These are phyloP conservation scores for Stenotaenia linearis DNA, from an alignment of 2,888 invertebrate species.

Conservation along the genomic window DNA sequence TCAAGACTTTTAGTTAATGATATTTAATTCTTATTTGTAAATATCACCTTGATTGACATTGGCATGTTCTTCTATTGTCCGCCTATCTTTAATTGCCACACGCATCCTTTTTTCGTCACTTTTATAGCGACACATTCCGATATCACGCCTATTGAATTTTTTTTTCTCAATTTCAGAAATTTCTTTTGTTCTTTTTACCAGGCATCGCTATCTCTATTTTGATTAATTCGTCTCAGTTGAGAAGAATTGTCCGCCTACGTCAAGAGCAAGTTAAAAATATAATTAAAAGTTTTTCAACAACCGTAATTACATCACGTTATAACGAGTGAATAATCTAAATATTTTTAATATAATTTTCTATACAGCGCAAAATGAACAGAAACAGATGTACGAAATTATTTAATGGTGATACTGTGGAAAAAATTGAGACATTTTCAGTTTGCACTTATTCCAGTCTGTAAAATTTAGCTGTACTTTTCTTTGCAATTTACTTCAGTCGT, in stretches of 20 bases:
- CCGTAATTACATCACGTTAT: background rate
- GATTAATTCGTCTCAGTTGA: conserved; percentile 17
- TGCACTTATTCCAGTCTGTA: conserved; percentile 6
- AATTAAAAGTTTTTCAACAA: background rate
- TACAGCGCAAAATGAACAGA: background rate
- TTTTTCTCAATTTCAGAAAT: background rate
- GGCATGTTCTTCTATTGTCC: background rate
- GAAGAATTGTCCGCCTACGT: background rate
- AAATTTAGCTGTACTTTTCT: background rate
- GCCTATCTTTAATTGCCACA: background rate
- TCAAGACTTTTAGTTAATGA: too few species aligned
- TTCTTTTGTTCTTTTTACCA: conserved; percentile 7
- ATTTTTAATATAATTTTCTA: background rate
- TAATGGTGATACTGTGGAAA: background rate
- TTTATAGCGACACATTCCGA: conserved; percentile 4
- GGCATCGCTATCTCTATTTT: background rate
- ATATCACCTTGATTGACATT: background rate
- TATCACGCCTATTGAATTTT: conserved; percentile 1
- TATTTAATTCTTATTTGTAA: too few species aligned
- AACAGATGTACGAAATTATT: conserved; percentile 7
- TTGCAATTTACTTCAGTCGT: conserved; percentile 15
- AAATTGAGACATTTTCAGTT: conserved; percentile 2
- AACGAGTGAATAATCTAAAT: background rate
- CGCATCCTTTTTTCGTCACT: background rate
- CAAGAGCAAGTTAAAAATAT: background rate